Evolutionary conservation across 2,797 vertebrate genomes (phyloP).

Genomic region (Antrozous pallidus): DNA sequence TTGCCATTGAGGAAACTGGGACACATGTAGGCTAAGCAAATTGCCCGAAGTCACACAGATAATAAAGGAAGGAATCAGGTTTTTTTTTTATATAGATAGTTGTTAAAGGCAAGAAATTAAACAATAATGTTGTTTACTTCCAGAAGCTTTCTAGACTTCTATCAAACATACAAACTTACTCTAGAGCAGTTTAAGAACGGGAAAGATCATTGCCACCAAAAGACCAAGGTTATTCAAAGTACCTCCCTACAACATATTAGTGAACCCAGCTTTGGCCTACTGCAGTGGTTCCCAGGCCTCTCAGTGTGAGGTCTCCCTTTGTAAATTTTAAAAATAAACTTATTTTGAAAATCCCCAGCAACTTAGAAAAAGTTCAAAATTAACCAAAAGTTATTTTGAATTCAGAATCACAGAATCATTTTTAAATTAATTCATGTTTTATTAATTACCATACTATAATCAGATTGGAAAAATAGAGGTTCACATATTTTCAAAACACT

Average conservation of each 20-base stretch:
- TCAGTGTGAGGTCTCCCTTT: background rate
- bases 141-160: background rate
- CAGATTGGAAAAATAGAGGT: background rate
- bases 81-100: background rate
- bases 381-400: background rate
- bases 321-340: background rate
- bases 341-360: background rate
- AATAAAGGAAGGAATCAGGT: background rate
- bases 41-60: too few relatives aligned
- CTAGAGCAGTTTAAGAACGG: background rate
- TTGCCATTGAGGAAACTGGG: slow-evolving; percentile 7
- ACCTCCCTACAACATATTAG: background rate
- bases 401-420: background rate
- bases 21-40: background rate
- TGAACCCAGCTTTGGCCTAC: background rate
- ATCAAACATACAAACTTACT: background rate
- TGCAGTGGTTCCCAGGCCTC: background rate
- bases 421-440: slow-evolving; percentile 1
- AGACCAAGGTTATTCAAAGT: background rate
- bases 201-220: background rate
- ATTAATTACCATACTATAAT: background rate
- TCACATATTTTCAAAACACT: background rate
- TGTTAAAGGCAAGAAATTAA: slow-evolving; percentile 23
- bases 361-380: slow-evolving; percentile 14
- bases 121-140: background rate